Percentiles rank a stretch among this genome's conserved stretches.
These are phyloP conservation scores for Xiphorhynchus elegans DNA, from an alignment of 2,113 vertebrate genomes.

Conservation along the genomic window DNA sequence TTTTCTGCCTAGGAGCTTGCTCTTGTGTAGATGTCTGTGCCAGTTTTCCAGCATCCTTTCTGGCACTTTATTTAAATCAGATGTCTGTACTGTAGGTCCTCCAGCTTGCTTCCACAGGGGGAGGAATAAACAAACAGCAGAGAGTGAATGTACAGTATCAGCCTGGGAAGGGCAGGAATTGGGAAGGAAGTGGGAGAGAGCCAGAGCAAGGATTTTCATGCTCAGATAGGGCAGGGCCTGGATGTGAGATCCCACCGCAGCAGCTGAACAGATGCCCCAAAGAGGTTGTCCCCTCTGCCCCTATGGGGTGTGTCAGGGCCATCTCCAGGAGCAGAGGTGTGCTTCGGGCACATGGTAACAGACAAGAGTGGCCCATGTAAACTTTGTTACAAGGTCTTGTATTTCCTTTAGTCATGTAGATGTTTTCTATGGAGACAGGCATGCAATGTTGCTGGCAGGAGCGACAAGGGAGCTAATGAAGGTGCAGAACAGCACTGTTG, in stretches of 20 bases:
- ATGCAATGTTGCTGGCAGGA: rapidly evolving
- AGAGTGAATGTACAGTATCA: neutral
- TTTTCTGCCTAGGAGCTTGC: neutral
- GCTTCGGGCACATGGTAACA: too few relatives aligned
- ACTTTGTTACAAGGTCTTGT: neutral
- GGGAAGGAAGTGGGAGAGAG: neutral
- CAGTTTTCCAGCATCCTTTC: neutral
- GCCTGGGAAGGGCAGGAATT: neutral
- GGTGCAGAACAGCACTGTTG: neutral
- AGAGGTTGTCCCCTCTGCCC: neutral
- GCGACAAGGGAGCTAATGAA: rapidly evolving
- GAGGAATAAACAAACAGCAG: neutral
- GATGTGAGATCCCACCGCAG: neutral
- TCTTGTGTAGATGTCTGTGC: rapidly evolving
- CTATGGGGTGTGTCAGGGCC: rapidly evolving
- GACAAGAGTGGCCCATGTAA: rapidly evolving
- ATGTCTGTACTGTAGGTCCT: neutral
- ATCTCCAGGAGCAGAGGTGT: neutral
- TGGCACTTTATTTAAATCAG: slow-evolving; percentile 8
- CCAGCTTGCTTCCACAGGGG: neutral
- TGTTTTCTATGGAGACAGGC: rapidly evolving
- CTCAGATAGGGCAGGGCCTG: rapidly evolving
- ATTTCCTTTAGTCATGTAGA: neutral
- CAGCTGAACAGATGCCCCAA: rapidly evolving
- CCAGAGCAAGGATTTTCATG: neutral